These are phyloP conservation scores for Luperina nickerlii DNA, from an alignment of 2,888 invertebrate genomes.

Conservation along the genomic window DNA sequence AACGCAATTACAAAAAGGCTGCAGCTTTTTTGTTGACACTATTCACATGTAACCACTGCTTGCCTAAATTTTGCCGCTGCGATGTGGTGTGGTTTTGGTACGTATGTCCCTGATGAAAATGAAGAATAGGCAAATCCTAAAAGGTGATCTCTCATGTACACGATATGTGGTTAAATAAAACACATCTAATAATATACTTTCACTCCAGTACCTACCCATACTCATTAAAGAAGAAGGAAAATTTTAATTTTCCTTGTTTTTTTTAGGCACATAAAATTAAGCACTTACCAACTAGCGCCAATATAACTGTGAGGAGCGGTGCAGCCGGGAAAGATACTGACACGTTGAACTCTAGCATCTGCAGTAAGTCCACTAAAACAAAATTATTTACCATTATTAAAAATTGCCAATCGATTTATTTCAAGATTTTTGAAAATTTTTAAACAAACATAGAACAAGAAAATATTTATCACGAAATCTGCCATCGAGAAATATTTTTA, in stretches of 20 bases:
- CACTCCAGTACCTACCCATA: slow-evolving; percentile 21
- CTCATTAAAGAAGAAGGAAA: slow-evolving; percentile 12
- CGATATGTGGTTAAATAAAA: neutral
- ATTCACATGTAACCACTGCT: neutral
- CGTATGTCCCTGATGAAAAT: neutral
- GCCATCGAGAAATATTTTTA: neutral
- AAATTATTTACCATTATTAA: slow-evolving; percentile 62
- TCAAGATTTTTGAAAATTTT: neutral
- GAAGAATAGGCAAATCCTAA: neutral
- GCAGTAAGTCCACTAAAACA: slow-evolving; percentile 97
- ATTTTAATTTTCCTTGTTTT: neutral
- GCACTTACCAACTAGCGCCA: slow-evolving; percentile 99
- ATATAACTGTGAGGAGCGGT: slow-evolving; percentile 98
- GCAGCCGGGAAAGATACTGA: slow-evolving; percentile 98
- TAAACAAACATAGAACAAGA: neutral
- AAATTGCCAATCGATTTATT: too few species aligned
- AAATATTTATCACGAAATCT: neutral
- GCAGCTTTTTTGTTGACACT: neutral
- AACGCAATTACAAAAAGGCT: neutral
- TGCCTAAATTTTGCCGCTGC: neutral
- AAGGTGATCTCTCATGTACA: neutral
- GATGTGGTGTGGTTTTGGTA: neutral
- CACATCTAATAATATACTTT: slow-evolving; percentile 9
- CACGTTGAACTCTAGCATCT: slow-evolving; percentile 99
- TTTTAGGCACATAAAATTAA: slow-evolving; percentile 20